Evolutionary conservation across 2,888 invertebrate species (phyloP).

Genomic region (Archaeoteleia sp.): DNA sequence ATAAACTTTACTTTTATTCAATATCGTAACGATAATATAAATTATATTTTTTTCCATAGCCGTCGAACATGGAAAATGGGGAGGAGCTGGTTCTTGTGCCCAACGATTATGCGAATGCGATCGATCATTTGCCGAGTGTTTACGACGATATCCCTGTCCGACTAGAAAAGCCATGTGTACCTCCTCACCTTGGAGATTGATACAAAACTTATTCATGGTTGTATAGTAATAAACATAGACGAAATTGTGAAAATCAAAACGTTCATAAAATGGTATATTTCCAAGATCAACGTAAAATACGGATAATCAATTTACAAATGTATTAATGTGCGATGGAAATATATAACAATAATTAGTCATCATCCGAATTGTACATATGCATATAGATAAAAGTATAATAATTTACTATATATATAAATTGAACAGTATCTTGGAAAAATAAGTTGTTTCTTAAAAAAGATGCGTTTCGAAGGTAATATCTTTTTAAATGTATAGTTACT

Average conservation of each 20-base stretch:
- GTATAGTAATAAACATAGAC: constrained; percentile 58
- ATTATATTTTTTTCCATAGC: constrained; percentile 69
- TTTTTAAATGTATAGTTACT: no score
- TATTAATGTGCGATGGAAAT: no score
- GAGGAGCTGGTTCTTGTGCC: constrained; percentile 81
- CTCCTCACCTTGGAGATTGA: constrained; percentile 83
- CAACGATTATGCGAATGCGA: constrained; percentile 90
- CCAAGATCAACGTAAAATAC: no score
- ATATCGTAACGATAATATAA: constrained; percentile 1
- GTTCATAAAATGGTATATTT: no score
- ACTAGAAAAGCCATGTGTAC: constrained; percentile 82
- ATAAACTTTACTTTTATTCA: not conserved
- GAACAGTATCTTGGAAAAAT: no score
- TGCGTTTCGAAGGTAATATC: no score
- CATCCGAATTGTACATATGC: no score
- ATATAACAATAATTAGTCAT: no score
- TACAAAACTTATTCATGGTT: constrained; percentile 84
- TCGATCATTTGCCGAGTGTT: constrained; percentile 84
- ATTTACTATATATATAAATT: no score
- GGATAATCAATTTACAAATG: no score
- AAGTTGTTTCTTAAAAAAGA: no score
- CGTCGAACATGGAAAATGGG: constrained; percentile 78
- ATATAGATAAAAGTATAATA: no score
- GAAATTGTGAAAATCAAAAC: constrained; percentile 8
- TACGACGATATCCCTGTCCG: constrained; percentile 86